Percentiles rank a stretch among this genome's conserved stretches.
These are phyloP conservation scores for Poeciliopsis paucimaculata DNA, from an alignment of 2,797 vertebrate species.

Conservation along the genomic window DNA sequence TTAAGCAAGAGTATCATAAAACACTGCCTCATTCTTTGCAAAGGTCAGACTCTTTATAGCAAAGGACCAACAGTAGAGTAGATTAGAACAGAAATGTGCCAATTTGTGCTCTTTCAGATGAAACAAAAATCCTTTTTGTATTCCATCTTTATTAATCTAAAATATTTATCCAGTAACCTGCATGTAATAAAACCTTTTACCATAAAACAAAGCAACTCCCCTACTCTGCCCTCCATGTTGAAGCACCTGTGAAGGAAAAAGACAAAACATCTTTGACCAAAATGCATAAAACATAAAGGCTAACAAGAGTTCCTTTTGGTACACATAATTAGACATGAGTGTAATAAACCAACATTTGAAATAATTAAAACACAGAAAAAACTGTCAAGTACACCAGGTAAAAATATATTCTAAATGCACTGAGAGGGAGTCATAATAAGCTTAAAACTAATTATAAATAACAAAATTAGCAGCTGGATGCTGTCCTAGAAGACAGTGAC, in stretches of 20 bases:
- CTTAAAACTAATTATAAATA: not conserved
- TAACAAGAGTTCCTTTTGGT: not conserved
- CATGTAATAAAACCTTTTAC: not conserved
- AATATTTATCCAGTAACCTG: not conserved
- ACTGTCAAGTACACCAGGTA: not conserved
- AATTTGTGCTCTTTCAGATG: not conserved
- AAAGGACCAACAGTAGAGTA: conserved; percentile 11
- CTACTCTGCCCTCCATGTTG: not conserved
- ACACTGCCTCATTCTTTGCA: conserved; percentile 48
- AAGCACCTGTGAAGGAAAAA: not conserved
- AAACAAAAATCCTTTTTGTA: not conserved
- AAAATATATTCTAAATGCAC: not conserved
- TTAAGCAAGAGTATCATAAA: conserved; percentile 57
- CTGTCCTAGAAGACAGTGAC: not conserved
- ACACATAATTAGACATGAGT: not conserved
- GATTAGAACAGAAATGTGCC: conserved; percentile 5
- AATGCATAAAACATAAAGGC: not conserved
- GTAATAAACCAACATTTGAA: not conserved
- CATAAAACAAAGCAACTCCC: not conserved
- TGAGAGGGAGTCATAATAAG: not conserved
- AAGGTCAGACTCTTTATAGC: conserved; percentile 45
- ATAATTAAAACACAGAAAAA: not conserved
- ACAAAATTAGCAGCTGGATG: not conserved
- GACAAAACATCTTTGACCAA: not conserved
- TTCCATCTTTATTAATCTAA: not conserved